Conservation (phyloP, 1,140 invertebrate genomes). For the Chymomyza costata region DNA sequence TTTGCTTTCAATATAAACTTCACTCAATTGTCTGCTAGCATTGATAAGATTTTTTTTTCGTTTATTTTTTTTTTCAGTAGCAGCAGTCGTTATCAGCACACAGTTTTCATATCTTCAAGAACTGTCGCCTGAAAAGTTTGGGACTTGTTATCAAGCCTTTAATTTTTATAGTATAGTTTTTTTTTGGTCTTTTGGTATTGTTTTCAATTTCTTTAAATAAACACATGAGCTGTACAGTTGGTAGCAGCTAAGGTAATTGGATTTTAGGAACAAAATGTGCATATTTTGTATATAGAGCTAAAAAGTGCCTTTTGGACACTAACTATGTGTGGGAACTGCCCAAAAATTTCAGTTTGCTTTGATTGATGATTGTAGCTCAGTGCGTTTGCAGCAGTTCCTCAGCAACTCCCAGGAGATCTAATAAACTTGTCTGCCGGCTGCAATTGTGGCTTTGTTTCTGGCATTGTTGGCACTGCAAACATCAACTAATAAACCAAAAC, state of each 20-base stretch:
- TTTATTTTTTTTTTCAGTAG: neutral
- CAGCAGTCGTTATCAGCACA: slow-evolving; percentile 27
- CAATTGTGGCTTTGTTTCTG: slow-evolving; percentile 42
- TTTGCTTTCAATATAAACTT: neutral
- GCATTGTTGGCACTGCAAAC: slow-evolving; percentile 23
- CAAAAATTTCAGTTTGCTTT: slow-evolving; percentile 3
- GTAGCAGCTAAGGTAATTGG: no score
- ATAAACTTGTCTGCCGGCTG: slow-evolving; percentile 55
- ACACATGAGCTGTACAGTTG: no score
- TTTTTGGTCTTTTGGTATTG: no score
- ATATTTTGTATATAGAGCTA: no score
- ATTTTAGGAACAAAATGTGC: no score
- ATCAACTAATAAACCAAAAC: slow-evolving; percentile 32
- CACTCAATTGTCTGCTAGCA: neutral
- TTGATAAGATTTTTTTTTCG: neutral
- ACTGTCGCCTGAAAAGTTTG: no score
- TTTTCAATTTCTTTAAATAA: no score
- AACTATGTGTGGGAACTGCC: slow-evolving; percentile 22
- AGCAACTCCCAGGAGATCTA: slow-evolving; percentile 46
- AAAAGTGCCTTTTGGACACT: no score
- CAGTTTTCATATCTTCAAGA: no score
- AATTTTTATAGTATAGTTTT: no score
- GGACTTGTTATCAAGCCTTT: no score
- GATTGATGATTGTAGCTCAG: slow-evolving; percentile 40
- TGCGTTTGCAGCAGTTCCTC: slow-evolving; percentile 8